Conservation (phyloP, 2,888 invertebrate species). For the Aphrophora alni region DNA sequence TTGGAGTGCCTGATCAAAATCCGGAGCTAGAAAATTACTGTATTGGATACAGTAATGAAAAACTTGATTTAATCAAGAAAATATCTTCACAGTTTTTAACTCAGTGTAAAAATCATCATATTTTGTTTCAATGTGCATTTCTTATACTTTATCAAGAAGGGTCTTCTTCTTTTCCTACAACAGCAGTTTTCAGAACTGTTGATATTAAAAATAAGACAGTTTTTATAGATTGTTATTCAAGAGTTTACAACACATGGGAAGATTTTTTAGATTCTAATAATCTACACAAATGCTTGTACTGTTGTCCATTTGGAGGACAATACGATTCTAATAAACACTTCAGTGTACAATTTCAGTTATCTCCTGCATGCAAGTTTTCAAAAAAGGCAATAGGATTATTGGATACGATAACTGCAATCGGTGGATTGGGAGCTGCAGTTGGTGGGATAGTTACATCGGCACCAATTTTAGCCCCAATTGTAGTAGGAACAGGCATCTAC, state of each 20-base stretch:
- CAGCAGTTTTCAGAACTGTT: constrained; percentile 18
- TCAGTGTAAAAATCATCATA: constrained; percentile 9
- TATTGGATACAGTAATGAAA: constrained; percentile 1
- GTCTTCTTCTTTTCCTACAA: background rate
- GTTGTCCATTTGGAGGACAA: constrained; percentile 11
- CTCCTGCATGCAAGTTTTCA: constrained; percentile 9
- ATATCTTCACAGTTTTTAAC: background rate
- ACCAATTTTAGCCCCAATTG: background rate
- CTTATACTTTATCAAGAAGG: constrained; percentile 4
- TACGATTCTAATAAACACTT: background rate
- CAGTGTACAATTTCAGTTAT: background rate
- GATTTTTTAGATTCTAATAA: constrained; percentile 12
- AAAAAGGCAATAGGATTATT: background rate
- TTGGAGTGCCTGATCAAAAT: constrained; percentile 6
- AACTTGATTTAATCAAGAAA: background rate
- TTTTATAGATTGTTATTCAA: constrained; percentile 21
- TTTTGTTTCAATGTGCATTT: constrained; percentile 19
- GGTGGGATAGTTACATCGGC: background rate
- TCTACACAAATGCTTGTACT: constrained; percentile 23
- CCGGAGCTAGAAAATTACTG: constrained; percentile 13
- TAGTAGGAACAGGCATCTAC: background rate
- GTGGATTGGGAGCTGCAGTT: background rate
- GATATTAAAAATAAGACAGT: background rate
- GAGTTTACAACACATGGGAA: constrained; percentile 17
- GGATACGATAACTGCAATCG: constrained; percentile 11